These are phyloP conservation scores for Sinocyclocheilus maitianheensis DNA, from an alignment of 2,113 vertebrate genomes.

Conservation along the genomic window DNA sequence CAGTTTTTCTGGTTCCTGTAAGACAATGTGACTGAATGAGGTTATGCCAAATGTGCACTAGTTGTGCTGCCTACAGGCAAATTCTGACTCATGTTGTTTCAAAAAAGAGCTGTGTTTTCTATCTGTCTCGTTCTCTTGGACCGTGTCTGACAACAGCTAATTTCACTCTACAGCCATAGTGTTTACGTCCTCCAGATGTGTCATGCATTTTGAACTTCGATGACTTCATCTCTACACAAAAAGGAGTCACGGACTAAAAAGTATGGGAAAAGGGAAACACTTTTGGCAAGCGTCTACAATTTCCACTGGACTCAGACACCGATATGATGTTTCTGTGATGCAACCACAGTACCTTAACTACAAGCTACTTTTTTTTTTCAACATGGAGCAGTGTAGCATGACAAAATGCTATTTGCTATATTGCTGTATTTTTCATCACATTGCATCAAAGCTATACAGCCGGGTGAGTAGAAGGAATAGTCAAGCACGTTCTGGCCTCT, in stretches of 20 bases:
- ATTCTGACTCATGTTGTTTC: constrained; percentile 61
- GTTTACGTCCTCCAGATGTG: not conserved
- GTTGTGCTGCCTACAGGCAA: constrained; percentile 60
- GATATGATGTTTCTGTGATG: not conserved
- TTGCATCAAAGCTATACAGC: not conserved
- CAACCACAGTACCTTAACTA: not conserved
- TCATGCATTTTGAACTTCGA: not conserved
- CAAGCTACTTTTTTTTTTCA: not conserved
- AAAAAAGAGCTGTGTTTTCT: constrained; percentile 57
- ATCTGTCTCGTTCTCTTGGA: constrained; percentile 51
- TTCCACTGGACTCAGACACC: too few species aligned
- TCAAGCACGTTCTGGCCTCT: not conserved
- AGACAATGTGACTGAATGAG: constrained; percentile 73
- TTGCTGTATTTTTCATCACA: not conserved
- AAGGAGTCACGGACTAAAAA: not conserved
- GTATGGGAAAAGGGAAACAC: too few species aligned
- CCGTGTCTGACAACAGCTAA: constrained; percentile 40
- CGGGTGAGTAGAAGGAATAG: not conserved
- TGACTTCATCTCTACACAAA: not conserved
- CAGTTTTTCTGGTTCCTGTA: constrained; percentile 57
- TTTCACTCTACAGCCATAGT: constrained; percentile 44
- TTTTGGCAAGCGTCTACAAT: too few species aligned
- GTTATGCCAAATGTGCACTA: constrained; percentile 63
- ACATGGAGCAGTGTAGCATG: not conserved
- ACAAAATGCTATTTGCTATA: not conserved